Evolutionary conservation across 2,113 vertebrate genomes (phyloP).

Genomic region (Semicossyphus pulcher): DNA sequence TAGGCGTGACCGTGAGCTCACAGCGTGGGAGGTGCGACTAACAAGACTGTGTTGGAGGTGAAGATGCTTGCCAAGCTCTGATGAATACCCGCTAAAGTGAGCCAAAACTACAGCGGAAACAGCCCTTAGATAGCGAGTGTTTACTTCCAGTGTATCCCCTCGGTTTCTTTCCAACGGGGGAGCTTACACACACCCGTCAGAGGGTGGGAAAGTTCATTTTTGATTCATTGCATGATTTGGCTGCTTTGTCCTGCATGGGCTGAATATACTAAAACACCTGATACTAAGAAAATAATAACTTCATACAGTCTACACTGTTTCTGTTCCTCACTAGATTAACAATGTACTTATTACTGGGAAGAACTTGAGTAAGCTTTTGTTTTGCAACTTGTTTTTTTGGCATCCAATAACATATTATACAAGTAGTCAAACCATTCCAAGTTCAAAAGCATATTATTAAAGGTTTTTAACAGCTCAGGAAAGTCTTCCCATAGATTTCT

Average conservation of each 20-base stretch:
- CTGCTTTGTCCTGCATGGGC: conserved; percentile 1
- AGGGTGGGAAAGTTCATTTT: conserved; percentile 1
- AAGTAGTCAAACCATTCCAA: no score
- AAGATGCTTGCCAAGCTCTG: conserved; percentile 40
- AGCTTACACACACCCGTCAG: conserved; percentile 8
- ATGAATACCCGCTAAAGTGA: conserved; percentile 42
- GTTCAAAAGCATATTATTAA: no score
- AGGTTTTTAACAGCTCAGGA: no score
- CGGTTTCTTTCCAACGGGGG: conserved; percentile 1
- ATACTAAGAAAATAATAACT: background rate
- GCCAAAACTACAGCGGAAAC: conserved; percentile 58
- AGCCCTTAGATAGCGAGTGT: conserved; percentile 64
- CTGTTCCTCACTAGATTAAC: background rate
- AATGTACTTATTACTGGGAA: no score
- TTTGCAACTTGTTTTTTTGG: background rate
- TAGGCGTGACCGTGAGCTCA: conserved; percentile 58
- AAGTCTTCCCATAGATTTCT: no score
- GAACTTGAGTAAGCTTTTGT: no score
- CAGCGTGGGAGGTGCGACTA: conserved; percentile 49
- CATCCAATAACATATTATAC: background rate
- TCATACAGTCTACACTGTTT: background rate
- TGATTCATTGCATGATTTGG: conserved; percentile 16
- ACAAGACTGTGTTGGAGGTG: conserved; percentile 39
- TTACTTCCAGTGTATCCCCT: conserved; percentile 23
- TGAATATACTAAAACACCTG: conserved; percentile 10